Percentiles rank a stretch among this genome's conserved stretches.
Evolutionary conservation across 2,797 vertebrate species (phyloP).

Genomic region (Spinus olivaceus): DNA sequence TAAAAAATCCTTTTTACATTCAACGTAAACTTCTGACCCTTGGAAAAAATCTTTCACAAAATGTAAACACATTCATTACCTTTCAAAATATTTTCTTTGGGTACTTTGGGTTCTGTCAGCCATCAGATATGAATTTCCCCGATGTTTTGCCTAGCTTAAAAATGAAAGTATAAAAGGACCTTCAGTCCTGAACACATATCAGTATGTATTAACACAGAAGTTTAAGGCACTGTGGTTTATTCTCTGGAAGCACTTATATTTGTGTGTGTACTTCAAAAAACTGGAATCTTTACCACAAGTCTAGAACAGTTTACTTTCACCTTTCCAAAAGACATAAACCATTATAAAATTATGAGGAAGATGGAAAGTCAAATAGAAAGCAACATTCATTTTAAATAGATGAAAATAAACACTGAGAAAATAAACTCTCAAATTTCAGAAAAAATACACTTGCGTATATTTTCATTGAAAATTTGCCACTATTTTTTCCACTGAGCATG

Average conservation of each 20-base stretch:
- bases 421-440: background rate
- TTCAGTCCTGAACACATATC: background rate
- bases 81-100: conserved; percentile 4
- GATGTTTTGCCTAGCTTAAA: background rate
- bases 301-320: background rate
- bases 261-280: background rate
- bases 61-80: background rate
- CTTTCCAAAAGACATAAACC: conserved; percentile 9
- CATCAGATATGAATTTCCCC: background rate
- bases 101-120: background rate
- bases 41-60: background rate
- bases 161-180: background rate
- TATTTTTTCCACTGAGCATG: background rate
- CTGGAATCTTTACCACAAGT: background rate
- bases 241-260: background rate
- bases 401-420: background rate
- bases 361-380: background rate
- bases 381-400: background rate
- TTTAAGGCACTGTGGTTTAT: background rate
- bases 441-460: background rate
- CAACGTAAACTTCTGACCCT: background rate
- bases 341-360: accelerated
- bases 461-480: background rate
- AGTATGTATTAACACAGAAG: background rate
- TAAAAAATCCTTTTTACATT: background rate